Evolutionary conservation across 2,888 invertebrate genomes (phyloP).

Genomic region (Lasioglossum zephyrum): DNA sequence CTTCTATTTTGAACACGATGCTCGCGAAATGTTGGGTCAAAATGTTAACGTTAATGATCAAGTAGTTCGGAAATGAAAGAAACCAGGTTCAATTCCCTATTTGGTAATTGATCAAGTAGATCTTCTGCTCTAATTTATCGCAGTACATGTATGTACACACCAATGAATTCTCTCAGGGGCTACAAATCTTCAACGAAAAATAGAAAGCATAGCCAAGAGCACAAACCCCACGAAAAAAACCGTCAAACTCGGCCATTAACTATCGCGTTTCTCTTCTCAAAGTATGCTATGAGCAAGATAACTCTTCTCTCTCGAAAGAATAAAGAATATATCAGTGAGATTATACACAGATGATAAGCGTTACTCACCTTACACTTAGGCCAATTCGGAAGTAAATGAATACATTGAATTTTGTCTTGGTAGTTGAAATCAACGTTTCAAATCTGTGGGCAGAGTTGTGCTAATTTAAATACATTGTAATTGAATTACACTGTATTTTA

Average conservation of each 20-base stretch:
- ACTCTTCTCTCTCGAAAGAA: neutral
- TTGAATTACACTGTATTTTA: too few relatives aligned
- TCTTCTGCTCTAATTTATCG: neutral
- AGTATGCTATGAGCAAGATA: neutral
- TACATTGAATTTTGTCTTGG: too few relatives aligned
- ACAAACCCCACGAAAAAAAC: neutral
- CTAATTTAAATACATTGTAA: too few relatives aligned
- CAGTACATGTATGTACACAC: neutral
- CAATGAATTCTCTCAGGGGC: conserved; percentile 3
- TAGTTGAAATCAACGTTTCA: too few relatives aligned
- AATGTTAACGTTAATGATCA: neutral
- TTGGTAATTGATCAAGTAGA: neutral
- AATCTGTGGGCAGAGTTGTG: too few relatives aligned
- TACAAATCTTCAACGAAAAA: conserved; percentile 8
- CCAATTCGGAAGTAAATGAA: too few relatives aligned
- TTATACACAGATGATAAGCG: too few relatives aligned
- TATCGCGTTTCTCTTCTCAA: neutral
- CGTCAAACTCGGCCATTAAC: neutral
- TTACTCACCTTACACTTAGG: too few relatives aligned
- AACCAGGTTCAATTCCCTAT: neutral
- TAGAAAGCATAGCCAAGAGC: neutral
- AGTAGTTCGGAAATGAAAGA: neutral
- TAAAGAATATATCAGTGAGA: too few relatives aligned
- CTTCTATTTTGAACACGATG: neutral
- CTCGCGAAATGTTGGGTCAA: neutral